phyloP scores from a whole-genome alignment of 64 coral and sea anemone species.

The Hydrozoanthus tunicans region DNA sequence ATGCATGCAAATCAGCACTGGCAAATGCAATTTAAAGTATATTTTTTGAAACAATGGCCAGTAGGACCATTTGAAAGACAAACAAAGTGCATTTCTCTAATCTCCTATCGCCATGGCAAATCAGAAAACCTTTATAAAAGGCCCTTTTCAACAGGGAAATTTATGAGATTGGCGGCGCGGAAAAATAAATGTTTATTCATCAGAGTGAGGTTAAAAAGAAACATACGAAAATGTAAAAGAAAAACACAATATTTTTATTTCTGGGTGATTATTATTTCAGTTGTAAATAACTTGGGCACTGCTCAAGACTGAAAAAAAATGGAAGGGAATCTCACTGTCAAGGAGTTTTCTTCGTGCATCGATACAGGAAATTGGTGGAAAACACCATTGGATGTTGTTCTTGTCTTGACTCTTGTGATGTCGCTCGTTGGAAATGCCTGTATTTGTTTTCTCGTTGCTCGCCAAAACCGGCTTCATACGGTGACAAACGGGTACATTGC shows the following conservation, averaged over 20 bases:
- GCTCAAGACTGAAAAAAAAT: not conserved
- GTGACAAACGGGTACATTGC: slow-evolving; percentile 88
- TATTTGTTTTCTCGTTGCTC: slow-evolving; percentile 77
- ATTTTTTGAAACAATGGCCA: too few species aligned
- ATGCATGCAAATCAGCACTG: too few species aligned
- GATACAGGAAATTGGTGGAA: not conserved
- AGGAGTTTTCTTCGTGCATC: slow-evolving; percentile 17
- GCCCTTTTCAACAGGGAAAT: not conserved
- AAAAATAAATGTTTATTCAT: not conserved
- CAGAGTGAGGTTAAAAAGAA: not conserved
- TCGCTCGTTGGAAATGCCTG: slow-evolving; percentile 71
- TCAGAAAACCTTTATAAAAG: too few species aligned
- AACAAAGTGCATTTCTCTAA: too few species aligned
- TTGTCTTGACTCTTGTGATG: slow-evolving; percentile 52
- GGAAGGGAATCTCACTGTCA: slow-evolving; percentile 29
- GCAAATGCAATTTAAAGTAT: too few species aligned
- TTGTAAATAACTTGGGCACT: not conserved
- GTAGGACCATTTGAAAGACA: too few species aligned
- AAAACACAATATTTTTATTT: not conserved
- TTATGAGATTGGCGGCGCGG: not conserved
- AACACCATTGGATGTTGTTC: slow-evolving; percentile 1
- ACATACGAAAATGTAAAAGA: not conserved
- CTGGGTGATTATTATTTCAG: not conserved
- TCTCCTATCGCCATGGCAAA: too few species aligned
- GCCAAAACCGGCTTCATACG: slow-evolving; percentile 79